A percentile compares a stretch with the other conserved stretches of the same genome.
Evolutionary conservation across 2,113 vertebrate species (phyloP).

Genomic region (Bothrops jararaca): DNA sequence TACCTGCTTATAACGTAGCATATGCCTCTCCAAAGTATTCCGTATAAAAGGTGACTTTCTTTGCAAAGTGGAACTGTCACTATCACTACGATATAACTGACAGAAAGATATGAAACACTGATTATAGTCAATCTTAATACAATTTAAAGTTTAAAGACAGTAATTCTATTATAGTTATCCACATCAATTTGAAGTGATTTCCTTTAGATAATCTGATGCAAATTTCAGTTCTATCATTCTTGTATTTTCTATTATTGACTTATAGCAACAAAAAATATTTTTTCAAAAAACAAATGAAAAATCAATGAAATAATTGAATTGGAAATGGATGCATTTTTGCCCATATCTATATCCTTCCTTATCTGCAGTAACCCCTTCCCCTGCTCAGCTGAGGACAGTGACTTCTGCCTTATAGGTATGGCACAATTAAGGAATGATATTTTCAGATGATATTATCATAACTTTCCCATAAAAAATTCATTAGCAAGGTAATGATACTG

Average conservation of each 20-base stretch:
- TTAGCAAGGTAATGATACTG: neutral
- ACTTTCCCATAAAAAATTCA: neutral
- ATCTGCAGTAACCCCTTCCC: neutral
- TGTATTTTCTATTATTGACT: neutral
- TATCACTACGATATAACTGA: slow-evolving; percentile 97
- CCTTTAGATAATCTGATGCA: neutral
- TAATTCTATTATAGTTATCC: neutral
- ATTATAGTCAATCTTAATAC: neutral
- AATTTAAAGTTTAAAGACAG: neutral
- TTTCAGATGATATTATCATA: neutral
- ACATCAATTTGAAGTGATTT: neutral
- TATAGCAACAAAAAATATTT: neutral
- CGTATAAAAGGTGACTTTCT: slow-evolving; percentile 92
- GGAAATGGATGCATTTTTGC: neutral
- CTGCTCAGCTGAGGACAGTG: neutral
- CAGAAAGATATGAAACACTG: slow-evolving; percentile 33
- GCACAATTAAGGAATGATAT: neutral
- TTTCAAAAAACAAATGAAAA: neutral
- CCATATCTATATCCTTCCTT: neutral
- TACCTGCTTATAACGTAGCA: slow-evolving; percentile 93
- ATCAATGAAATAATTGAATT: neutral
- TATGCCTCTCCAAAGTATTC: slow-evolving; percentile 92
- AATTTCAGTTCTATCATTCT: neutral
- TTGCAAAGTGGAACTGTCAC: slow-evolving; percentile 95
- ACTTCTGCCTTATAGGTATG: neutral